Base-by-base conservation (phyloP, 2,113 vertebrate genomes). In the Pseudopodoces humilis region DNA sequence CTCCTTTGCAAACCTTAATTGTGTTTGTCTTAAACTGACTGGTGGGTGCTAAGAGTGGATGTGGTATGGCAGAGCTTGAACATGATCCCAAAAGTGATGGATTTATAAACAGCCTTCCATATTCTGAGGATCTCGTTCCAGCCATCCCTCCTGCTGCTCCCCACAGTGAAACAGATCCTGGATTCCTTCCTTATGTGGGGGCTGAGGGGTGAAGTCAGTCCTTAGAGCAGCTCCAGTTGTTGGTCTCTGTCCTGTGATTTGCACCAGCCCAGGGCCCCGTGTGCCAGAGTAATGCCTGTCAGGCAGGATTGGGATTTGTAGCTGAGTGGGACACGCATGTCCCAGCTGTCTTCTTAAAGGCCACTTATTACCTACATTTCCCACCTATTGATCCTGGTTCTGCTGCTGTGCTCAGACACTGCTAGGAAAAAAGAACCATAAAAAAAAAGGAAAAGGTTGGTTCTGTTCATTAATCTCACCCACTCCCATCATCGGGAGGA, bases 391-490 rank as follows among this genome's bases (percentile, higher is more conserved):
- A 92, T 88, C 72, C 75, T 50, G 27, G 47, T 58, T 79, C 65
- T 95, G 75, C 77, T 50, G 71, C 81, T 7, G 10, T 49, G 79
- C 72, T 90, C 76, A 82, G 46, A 78, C 27, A 30, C 67, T 0
- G 2, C 62, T 44, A 22, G 79, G 59, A 39, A 70, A 83, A 92
- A 82, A 72, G 64, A 25, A 50, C 72, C 60, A 33, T 84, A n/a
- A 83, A 60, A 80, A 80, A 35, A 20, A 53, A 44, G 55, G 70
- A 11, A 24, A 27, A 43, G 59, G n/a, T 49, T 75, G 58, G 22
- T 74, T 81, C 71, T 92, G 79, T 86, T 88, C 79, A 58, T 94
- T 91, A 71, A 95, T 96, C 94, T 93, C 60, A 5, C n/a, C 46
- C 0, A 3, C 62, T 90, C 47, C 65, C 11, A 4, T 74, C 81